A percentile compares a stretch with the other conserved stretches of the same genome.
These are phyloP conservation scores for Adoxophyes honmai DNA, from an alignment of 1,140 invertebrate genomes.

Conservation along the genomic window DNA sequence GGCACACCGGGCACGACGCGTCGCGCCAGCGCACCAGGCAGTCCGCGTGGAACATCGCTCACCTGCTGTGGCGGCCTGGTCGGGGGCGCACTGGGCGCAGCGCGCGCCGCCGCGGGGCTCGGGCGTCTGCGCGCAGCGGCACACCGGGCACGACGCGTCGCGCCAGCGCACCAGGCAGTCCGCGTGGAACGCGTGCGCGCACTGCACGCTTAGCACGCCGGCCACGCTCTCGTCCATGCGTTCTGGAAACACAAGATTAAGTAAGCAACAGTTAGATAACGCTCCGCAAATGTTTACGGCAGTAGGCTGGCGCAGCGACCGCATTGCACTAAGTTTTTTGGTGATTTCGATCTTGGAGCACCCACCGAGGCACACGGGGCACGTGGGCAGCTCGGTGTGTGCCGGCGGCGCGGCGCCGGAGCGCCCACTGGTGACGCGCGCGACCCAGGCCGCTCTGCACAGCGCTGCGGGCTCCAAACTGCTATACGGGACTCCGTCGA, in stretches of 20 bases:
- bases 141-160: slow-evolving; percentile 91
- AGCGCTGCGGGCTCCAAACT: slow-evolving; percentile 92
- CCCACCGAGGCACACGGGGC: slow-evolving; percentile 96
- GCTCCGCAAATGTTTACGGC: too few species aligned
- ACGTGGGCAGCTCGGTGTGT: slow-evolving; percentile 98
- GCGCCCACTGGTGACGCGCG: slow-evolving; percentile 90
- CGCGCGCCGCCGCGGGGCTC: slow-evolving; percentile 90
- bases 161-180: slow-evolving; percentile 97
- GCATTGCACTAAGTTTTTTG: too few species aligned
- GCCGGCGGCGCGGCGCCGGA: slow-evolving; percentile 82
- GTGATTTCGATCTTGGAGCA: slow-evolving; percentile 51
- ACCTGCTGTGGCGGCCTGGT: slow-evolving; percentile 9
- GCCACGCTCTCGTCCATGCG: slow-evolving; percentile 99
- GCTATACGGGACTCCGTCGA: slow-evolving; percentile 95
- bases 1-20: slow-evolving; percentile 88
- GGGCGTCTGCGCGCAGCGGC: slow-evolving; percentile 94
- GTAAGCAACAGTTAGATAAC: too few species aligned
- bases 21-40: slow-evolving; percentile 98
- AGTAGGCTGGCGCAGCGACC: too few species aligned
- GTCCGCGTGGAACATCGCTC: slow-evolving; percentile 92
- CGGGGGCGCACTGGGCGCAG: slow-evolving; percentile 87
- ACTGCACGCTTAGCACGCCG: slow-evolving; percentile 97
- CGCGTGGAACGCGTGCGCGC: slow-evolving; percentile 98
- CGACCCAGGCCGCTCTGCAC: slow-evolving; percentile 97
- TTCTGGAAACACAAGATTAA: slow-evolving; percentile 80